Evolutionary conservation across 2,113 vertebrate genomes (phyloP).

Genomic region (Shinisaurus crocodilurus): DNA sequence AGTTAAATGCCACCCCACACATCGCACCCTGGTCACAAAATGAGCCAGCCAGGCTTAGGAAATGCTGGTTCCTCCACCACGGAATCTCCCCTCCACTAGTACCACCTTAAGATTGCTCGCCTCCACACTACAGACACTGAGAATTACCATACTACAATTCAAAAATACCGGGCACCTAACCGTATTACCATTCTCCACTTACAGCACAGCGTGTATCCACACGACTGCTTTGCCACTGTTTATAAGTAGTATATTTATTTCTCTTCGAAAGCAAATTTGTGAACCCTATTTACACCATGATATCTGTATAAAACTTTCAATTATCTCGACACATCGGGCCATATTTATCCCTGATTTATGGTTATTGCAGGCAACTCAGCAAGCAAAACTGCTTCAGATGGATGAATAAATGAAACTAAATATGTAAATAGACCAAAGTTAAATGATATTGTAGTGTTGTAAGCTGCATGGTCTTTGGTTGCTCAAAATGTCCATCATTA

Average conservation of each 20-base stretch:
- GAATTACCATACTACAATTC: neutral
- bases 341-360: slow-evolving; percentile 21
- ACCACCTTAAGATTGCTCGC: too few species aligned
- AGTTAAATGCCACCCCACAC: too few species aligned
- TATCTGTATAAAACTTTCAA: slow-evolving; percentile 44
- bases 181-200: neutral
- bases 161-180: neutral
- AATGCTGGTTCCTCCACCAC: too few species aligned
- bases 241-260: slow-evolving; percentile 7
- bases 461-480: neutral
- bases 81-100: too few species aligned
- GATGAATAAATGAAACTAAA: slow-evolving; percentile 26
- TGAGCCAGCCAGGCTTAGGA: too few species aligned
- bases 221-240: neutral
- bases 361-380: slow-evolving; percentile 13
- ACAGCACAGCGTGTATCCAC: neutral
- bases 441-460: slow-evolving; percentile 42
- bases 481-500: too few species aligned
- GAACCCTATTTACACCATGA: slow-evolving; percentile 26
- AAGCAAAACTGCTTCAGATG: slow-evolving; percentile 3
- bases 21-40: too few species aligned
- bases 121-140: neutral
- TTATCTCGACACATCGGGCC: slow-evolving; percentile 35
- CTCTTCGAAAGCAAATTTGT: slow-evolving; percentile 50
- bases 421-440: slow-evolving; percentile 28